Evolutionary conservation across 2,888 invertebrate species (phyloP), one percentile per base, ranked within the genome.

Genomic region (Drosophila kanekoi): DNA sequence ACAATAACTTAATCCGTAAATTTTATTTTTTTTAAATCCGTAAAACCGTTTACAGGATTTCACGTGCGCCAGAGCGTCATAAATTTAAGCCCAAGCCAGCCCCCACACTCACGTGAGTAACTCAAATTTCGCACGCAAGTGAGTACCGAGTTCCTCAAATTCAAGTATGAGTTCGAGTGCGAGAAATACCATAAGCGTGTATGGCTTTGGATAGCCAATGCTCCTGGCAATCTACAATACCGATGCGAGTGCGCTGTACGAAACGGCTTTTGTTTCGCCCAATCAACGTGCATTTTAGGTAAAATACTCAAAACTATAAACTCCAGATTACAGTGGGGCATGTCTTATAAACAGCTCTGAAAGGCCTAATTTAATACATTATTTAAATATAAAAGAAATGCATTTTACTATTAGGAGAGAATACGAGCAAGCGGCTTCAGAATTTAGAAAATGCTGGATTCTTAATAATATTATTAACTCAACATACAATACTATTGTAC

Each of bases 1-100:
- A 79, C 89, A 90, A 89, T 86, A 90, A 90, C 90, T 90, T 90
- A 90, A 90, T 90, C 91, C 90, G 89, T 90, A 89, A 89, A 90
- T 89, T 89, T 87, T 89, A 84, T 88, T 88, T 82, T 79, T 78
- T 77, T 76, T 77, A 89, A 79, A 84, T 86, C 88, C 83, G 85
- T 74, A 79, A 85, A 85, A 84, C 57, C 87, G 89, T 81, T 84
- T 64, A 57, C 60, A 48, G 83, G 79, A 89, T 82, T 88, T 78
- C 73, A 77, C 77, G 72, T 76, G 66, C 64, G 59, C 35, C 58
- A 68, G 40, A 53, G 49, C 48, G 68, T 70, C 76, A 87, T 89
- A 87, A 90, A 87, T 89, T 89, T 79, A 89, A 87, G 77, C 72
- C 81, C 70, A 82, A 72, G 33, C 23, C 35, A 48, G 35, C 20